These are phyloP conservation scores for Tolypeutes matacus DNA, from an alignment of 2,797 vertebrate genomes.

Conservation along the genomic window DNA sequence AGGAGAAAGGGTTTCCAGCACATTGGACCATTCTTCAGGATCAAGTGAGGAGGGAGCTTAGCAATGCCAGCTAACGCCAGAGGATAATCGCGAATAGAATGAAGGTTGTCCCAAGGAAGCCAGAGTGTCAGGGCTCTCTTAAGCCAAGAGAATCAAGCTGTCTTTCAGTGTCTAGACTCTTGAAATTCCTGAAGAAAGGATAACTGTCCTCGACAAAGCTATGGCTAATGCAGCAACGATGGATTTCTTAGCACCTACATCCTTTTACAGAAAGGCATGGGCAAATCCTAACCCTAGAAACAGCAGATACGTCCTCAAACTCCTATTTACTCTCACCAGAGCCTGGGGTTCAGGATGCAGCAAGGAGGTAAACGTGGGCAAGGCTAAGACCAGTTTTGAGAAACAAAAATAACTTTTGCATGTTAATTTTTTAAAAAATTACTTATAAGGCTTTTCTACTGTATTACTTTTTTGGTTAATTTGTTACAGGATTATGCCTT, in stretches of 20 bases:
- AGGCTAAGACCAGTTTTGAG: slow-evolving; percentile 40
- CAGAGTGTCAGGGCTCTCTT: neutral
- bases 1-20: neutral
- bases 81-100: neutral
- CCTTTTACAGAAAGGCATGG: neutral
- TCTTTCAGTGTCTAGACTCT: neutral
- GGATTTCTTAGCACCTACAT: slow-evolving; percentile 1
- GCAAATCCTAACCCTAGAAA: neutral
- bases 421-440: neutral
- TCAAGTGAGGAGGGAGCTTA: neutral
- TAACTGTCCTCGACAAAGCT: neutral
- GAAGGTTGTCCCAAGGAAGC: neutral
- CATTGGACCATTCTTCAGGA: neutral
- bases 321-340: neutral
- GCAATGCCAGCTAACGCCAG: neutral
- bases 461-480: slow-evolving; percentile 10
- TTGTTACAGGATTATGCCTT: slow-evolving; percentile 46
- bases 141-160: neutral
- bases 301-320: neutral
- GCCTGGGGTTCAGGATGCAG: neutral
- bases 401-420: slow-evolving; percentile 48
- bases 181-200: slow-evolving; percentile 10
- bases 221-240: neutral
- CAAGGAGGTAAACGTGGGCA: neutral
- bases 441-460: neutral